Conservation (phyloP, 2,888 invertebrate genomes). For the Ennomos fuscantarius region DNA sequence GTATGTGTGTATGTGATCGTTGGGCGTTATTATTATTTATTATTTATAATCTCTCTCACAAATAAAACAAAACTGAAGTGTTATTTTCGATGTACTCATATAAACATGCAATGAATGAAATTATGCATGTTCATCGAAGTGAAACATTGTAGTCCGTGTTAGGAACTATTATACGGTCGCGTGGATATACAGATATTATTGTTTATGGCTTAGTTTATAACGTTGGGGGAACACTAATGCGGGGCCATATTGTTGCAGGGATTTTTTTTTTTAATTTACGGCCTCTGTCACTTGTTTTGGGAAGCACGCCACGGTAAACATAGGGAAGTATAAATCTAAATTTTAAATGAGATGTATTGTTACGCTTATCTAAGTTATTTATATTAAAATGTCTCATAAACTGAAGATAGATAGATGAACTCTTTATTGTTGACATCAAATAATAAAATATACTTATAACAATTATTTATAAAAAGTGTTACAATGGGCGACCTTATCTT, state of each 20-base stretch:
- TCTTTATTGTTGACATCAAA: too few species aligned
- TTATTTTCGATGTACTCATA: too few species aligned
- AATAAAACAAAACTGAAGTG: too few species aligned
- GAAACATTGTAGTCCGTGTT: slow-evolving; percentile 12
- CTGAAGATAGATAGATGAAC: too few species aligned
- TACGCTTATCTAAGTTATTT: not conserved
- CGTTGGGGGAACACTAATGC: slow-evolving; percentile 5
- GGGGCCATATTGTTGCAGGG: slow-evolving; percentile 7
- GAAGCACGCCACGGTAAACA: slow-evolving; percentile 24
- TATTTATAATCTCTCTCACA: too few species aligned
- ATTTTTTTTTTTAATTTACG: slow-evolving; percentile 16
- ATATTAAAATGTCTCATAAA: not conserved
- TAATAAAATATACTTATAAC: too few species aligned
- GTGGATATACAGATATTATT: slow-evolving; percentile 15
- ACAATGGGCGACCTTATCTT: too few species aligned
- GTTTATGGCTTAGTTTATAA: not conserved
- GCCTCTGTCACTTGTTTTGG: slow-evolving; percentile 15
- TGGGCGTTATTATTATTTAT: too few species aligned
- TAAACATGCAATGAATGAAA: slow-evolving; percentile 4
- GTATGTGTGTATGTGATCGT: too few species aligned
- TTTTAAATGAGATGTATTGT: not conserved
- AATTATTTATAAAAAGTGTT: too few species aligned
- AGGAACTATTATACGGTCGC: slow-evolving; percentile 16
- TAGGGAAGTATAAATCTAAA: slow-evolving; percentile 15
- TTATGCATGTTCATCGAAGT: slow-evolving; percentile 6